These are phyloP conservation scores for Eptatretus burgeri DNA, from an alignment of 2,113 vertebrate species.

Conservation along the genomic window DNA sequence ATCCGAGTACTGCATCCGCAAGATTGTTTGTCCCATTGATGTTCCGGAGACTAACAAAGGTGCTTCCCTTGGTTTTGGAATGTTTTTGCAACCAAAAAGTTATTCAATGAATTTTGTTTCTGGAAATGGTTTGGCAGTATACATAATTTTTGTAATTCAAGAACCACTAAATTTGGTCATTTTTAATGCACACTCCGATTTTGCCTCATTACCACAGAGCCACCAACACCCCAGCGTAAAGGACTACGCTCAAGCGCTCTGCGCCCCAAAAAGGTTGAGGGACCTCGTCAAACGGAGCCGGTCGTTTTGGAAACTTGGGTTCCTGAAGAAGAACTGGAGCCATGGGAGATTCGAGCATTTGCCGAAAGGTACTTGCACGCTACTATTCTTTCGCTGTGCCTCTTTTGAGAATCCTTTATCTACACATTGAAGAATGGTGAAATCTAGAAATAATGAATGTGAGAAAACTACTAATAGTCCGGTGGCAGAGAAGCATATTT, in stretches of 20 bases:
- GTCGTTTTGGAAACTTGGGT: slow-evolving; percentile 94
- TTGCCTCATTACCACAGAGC: slow-evolving; percentile 25
- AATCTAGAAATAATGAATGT: too few species aligned
- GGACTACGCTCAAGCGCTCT: slow-evolving; percentile 66
- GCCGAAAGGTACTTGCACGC: slow-evolving; percentile 47
- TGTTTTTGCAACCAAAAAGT: too few species aligned
- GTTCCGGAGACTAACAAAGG: slow-evolving; percentile 88
- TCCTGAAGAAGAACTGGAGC: slow-evolving; percentile 75
- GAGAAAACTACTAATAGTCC: too few species aligned
- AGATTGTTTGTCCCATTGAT: slow-evolving; percentile 94
- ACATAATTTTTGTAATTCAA: too few species aligned
- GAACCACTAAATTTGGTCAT: too few species aligned
- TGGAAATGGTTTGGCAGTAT: too few species aligned
- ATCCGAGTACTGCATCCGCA: slow-evolving; percentile 87
- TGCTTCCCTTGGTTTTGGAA: slow-evolving; percentile 12
- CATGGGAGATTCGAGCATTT: slow-evolving; percentile 97
- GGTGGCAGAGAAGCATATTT: too few species aligned
- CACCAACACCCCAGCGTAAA: slow-evolving; percentile 65
- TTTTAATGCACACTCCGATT: too few species aligned
- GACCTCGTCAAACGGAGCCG: slow-evolving; percentile 79
- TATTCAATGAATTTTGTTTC: too few species aligned
- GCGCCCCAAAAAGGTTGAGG: slow-evolving; percentile 77
- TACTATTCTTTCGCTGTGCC: too few species aligned
- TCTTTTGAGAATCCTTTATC: too few species aligned
- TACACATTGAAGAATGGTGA: too few species aligned